Evolutionary conservation across 2,113 vertebrate genomes (phyloP).

Genomic region (Boulengerochromis microlepis): DNA sequence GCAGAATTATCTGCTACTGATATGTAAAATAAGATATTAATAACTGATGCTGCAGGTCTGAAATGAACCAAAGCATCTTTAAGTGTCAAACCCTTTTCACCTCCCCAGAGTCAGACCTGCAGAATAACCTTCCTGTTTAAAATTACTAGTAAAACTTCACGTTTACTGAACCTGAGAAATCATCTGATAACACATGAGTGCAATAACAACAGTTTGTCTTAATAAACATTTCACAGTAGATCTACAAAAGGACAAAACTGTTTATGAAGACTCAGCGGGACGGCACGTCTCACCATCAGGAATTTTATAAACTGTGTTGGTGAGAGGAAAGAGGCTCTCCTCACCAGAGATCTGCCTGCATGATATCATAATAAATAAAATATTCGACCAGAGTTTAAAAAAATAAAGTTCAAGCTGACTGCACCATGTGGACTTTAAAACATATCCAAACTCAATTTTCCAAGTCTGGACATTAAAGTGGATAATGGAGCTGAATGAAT

Average conservation of each 20-base stretch:
- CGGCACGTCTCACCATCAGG: not conserved
- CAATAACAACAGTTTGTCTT: not conserved
- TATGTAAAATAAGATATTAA: not conserved
- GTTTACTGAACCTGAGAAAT: not conserved
- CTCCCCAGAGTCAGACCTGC: not conserved
- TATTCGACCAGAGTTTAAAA: accelerated
- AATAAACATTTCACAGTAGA: not conserved
- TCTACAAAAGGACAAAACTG: not conserved
- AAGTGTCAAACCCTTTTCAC: not conserved
- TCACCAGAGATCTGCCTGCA: not conserved
- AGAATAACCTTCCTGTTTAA: not conserved
- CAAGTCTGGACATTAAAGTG: not conserved
- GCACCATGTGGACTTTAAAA: not conserved
- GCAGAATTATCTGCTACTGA: not conserved
- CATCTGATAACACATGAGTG: not conserved
- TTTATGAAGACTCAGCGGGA: not conserved
- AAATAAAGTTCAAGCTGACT: not conserved
- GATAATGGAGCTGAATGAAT: not conserved
- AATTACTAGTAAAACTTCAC: accelerated
- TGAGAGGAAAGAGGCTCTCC: accelerated
- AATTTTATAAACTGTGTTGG: not conserved
- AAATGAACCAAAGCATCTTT: not conserved
- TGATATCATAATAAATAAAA: not conserved
- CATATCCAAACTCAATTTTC: accelerated
- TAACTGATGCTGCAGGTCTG: not conserved